These are phyloP conservation scores for Lasiurus cinereus DNA, from an alignment of 2,113 vertebrate genomes.

Conservation along the genomic window DNA sequence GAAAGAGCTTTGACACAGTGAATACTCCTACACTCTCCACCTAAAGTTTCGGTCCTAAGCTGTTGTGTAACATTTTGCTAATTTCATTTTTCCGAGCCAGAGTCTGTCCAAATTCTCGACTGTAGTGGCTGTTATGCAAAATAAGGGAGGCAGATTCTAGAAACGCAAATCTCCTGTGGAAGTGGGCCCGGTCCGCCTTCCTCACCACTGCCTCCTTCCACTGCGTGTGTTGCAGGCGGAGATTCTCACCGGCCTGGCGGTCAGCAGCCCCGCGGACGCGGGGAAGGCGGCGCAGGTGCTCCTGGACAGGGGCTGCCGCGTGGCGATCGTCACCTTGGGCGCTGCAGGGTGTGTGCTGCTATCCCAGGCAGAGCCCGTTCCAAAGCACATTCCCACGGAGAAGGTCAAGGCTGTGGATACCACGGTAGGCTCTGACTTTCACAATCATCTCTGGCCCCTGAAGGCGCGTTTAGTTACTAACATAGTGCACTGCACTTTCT, in stretches of 20 bases:
- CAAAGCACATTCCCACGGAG: conserved; percentile 90
- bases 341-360: conserved; percentile 94
- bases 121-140: not conserved
- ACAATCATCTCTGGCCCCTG: conserved; percentile 73
- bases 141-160: not conserved
- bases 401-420: conserved; percentile 93
- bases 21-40: not conserved
- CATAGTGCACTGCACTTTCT: not conserved
- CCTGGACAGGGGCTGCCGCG: conserved; percentile 91
- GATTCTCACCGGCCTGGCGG: conserved; percentile 91
- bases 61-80: not conserved
- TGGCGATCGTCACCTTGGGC: conserved; percentile 94
- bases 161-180: not conserved
- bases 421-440: conserved; percentile 91
- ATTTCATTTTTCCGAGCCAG: conserved; percentile 1
- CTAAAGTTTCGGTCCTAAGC: not conserved
- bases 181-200: not conserved
- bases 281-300: conserved; percentile 88
- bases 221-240: conserved; percentile 91
- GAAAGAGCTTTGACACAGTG: not conserved
- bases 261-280: conserved; percentile 90
- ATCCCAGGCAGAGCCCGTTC: conserved; percentile 86
- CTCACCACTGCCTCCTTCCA: conserved; percentile 22
- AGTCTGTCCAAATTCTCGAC: not conserved
- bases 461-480: conserved; percentile 53